Evolutionary conservation across 2,113 vertebrate genomes (phyloP), one percentile per base, ranked within the genome.

Genomic region (Nerophis ophidion): DNA sequence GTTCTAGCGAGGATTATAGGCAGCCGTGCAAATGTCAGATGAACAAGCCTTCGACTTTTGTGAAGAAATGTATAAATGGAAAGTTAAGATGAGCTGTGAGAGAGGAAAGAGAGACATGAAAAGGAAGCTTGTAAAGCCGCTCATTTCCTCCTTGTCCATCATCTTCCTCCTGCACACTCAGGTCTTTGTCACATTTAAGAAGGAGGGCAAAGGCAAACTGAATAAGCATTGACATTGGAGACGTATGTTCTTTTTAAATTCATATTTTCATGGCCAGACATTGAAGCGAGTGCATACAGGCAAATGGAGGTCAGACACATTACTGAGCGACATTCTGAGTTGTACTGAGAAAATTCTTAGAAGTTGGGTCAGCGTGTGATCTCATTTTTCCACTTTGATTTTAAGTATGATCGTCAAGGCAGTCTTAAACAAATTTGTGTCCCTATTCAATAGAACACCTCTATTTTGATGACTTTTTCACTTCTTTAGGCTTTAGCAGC

Each of bases 61-160:
- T 11, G 40, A 11, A 44, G 40, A 44, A 5, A 12, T 44, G 53
- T 42, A 58, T 70, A 45, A 63, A 40, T n/a, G 34, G 75, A 67
- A 75, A 81, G 36, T 60, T 58, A 68, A 74, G 75, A 68, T 54
- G 58, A 76, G 74, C 65, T 17, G 60, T 61, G 68, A 60, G 65
- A 65, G 54, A 38, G 60, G 54, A 63, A 74, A 40, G 35, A 12
- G 60, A 61, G 75, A 66, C 36, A 46, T 33, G 49, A 33, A 61
- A 60, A 70, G 64, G 63, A 82, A 65, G 58, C 52, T 60, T 56
- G 46, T 76, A 70, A 83, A 68, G 59, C 48, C 57, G 58, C 63
- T 65, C 44, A 47, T 73, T 78, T 84, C 63, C 76, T 77, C 34
- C 63, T 4, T 61, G 76, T 76, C 77, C 66, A 59, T 82, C 75